Evolutionary conservation across 2,113 vertebrate species (phyloP).

Genomic region (Vulpes ferrilata): DNA sequence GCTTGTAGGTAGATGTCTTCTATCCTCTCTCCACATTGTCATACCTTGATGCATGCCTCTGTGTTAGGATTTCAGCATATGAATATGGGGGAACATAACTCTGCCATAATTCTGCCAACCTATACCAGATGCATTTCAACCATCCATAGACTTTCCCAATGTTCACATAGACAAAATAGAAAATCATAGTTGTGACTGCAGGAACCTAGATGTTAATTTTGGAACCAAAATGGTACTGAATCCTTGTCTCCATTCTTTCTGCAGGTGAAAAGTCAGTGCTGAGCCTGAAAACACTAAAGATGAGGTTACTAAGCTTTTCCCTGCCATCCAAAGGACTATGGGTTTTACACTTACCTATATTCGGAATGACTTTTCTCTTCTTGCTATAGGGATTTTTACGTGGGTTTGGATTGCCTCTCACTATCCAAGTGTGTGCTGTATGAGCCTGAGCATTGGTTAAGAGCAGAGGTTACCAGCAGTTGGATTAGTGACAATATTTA

Average conservation of each 20-base stretch:
- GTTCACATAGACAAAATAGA: background rate
- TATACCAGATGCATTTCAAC: background rate
- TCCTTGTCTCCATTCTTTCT: slow-evolving; percentile 30
- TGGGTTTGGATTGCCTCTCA: background rate
- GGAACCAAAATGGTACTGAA: slow-evolving; percentile 36
- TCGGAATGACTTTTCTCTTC: background rate
- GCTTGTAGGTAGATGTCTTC: background rate
- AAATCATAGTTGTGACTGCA: slow-evolving; percentile 61
- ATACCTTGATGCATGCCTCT: background rate
- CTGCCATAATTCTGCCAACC: too few relatives aligned
- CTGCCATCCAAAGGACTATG: background rate
- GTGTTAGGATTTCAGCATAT: background rate
- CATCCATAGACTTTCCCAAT: slow-evolving; percentile 2
- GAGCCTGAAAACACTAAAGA: background rate
- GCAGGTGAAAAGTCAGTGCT: slow-evolving; percentile 32
- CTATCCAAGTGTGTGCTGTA: background rate
- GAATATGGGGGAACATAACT: background rate
- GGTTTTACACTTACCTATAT: background rate
- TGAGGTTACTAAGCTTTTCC: fast-evolving
- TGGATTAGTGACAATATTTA: slow-evolving; percentile 56
- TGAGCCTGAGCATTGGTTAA: background rate
- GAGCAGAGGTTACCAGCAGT: background rate
- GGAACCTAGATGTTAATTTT: slow-evolving; percentile 42
- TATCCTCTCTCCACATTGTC: background rate
- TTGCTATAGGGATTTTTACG: background rate